Base-by-base conservation (phyloP, 1,140 invertebrate species). In the Periplaneta americana region DNA sequence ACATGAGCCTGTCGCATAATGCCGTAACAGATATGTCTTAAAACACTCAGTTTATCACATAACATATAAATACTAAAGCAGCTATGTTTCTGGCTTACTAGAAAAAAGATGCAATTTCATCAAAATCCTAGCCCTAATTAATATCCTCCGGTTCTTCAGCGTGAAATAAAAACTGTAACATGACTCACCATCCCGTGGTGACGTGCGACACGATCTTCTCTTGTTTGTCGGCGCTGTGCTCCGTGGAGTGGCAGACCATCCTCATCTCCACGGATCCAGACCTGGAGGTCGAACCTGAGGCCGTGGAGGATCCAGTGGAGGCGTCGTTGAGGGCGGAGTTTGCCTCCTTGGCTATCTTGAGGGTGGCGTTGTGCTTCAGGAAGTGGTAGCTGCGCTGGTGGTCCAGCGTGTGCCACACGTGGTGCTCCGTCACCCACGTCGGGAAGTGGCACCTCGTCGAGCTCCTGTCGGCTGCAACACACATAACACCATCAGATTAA, bases 171-270 rank as follows among this genome's bases (percentile, higher is more conserved):
- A 39, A 39, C 37, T 28, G 11, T n/a, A n/a, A 48, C 0, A 48
- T 28, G 48, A 85, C 90, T 92, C 85, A 95, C 94, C 94, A 95
- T 88, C 93, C 94, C n/a, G 91, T 90, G 0, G 94, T 95, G 83
- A 94, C 91, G 85, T 95, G 94, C 0, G 94, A 93, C 2, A 95
- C 91, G 34, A 94, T 88, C 84, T 91, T 92, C 31, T 92, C 91
- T 77, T 86, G 84, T 78, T 84, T 75, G 17, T 86, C 84, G n/a
- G 82, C 80, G 48, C 84, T 80, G 35, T 17, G 17, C 32, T 33
- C 75, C 33, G 37, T 48, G 11, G 74, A 34, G 75, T 82, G 81
- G 76, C 85, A 86, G 3, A 83, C 77, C n/a, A 86, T 80, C 81
- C 84, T 35, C 32, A 83, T 82, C 74, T 82, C 79, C 9, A 80